A percentile compares a stretch with the other conserved stretches of the same genome.
These are phyloP conservation scores for Clanis bilineata DNA, from an alignment of 2,888 invertebrate genomes.

Conservation along the genomic window DNA sequence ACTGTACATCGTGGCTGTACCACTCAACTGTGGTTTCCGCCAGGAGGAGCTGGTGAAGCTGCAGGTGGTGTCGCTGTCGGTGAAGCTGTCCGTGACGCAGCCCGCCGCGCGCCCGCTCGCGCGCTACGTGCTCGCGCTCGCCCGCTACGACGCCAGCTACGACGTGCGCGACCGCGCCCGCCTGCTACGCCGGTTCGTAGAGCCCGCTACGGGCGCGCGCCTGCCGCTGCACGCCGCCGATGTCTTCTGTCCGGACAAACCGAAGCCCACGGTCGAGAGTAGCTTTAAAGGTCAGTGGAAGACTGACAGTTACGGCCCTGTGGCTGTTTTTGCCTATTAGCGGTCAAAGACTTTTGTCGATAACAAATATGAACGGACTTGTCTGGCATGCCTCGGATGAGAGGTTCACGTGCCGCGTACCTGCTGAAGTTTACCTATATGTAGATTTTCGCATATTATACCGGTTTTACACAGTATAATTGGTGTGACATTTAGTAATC, in stretches of 20 bases:
- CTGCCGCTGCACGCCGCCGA: slow-evolving; percentile 87
- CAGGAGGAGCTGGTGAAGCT: slow-evolving; percentile 97
- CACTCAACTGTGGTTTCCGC: neutral
- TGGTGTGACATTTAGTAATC: no score
- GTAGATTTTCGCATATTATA: no score
- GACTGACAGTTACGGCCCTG: no score
- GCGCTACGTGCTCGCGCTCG: slow-evolving; percentile 96
- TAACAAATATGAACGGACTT: no score
- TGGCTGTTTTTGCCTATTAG: no score
- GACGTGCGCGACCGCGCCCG: slow-evolving; percentile 98
- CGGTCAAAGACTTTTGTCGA: no score
- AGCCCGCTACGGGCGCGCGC: slow-evolving; percentile 49
- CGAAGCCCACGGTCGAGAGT: slow-evolving; percentile 94
- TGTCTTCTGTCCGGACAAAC: slow-evolving; percentile 95
- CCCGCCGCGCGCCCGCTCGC: slow-evolving; percentile 93
- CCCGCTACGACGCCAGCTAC: slow-evolving; percentile 98
- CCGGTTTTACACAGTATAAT: no score
- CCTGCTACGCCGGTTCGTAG: slow-evolving; percentile 87
- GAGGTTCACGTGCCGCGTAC: no score
- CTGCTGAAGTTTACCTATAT: no score
- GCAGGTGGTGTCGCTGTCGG: slow-evolving; percentile 96
- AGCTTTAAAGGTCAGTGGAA: slow-evolving; percentile 81
- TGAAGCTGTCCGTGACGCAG: slow-evolving; percentile 94
- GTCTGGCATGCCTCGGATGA: no score
- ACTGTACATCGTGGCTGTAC: no score